Evolutionary conservation across 2,113 vertebrate genomes (phyloP).

Genomic region (Corvus hawaiiensis): DNA sequence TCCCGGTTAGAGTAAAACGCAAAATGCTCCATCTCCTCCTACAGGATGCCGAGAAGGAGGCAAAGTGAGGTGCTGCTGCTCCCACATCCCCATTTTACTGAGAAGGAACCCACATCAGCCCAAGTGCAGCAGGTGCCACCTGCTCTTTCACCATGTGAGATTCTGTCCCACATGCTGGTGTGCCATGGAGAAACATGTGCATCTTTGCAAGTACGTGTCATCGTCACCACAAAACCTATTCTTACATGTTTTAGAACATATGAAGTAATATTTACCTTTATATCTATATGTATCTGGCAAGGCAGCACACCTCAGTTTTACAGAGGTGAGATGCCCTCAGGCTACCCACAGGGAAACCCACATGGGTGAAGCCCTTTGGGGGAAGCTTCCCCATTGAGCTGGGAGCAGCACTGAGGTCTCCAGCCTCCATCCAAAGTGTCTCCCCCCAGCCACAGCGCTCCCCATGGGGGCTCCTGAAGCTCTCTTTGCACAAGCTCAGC

Average conservation of each 20-base stretch:
- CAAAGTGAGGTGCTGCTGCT: neutral
- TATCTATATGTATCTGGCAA: neutral
- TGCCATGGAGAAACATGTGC: neutral
- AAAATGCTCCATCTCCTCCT: neutral
- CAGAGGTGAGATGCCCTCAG: neutral
- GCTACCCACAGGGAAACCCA: neutral
- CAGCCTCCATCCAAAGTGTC: neutral
- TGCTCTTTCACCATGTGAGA: fast-evolving
- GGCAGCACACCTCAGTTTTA: neutral
- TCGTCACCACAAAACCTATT: neutral
- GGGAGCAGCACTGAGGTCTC: neutral
- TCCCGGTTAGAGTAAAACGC: fast-evolving
- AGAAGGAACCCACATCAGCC: neutral
- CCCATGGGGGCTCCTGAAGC: fast-evolving
- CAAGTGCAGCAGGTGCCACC: fast-evolving
- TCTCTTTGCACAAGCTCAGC: neutral
- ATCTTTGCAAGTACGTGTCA: neutral
- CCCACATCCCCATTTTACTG: neutral
- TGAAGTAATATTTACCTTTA: neutral
- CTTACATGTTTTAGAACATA: neutral
- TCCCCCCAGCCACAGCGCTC: fast-evolving
- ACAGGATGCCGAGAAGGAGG: neutral
- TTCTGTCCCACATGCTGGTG: neutral
- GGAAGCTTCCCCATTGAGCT: fast-evolving
- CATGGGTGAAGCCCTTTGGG: neutral